Evolutionary conservation across 2,113 vertebrate genomes (phyloP).

Genomic region (Petrocephalus zakoni): DNA sequence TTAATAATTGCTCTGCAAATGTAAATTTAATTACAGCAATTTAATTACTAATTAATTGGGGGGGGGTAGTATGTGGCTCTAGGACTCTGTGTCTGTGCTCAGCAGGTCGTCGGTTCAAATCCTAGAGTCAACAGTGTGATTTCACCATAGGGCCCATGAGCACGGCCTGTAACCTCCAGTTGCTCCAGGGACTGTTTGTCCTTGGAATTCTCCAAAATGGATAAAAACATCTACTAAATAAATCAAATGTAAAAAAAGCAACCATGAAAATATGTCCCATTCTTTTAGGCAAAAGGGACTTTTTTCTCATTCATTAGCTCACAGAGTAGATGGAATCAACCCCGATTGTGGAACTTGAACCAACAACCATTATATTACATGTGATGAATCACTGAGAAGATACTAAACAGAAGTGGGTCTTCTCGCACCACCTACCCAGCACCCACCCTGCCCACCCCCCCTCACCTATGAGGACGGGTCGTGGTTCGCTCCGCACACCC

Average conservation of each 20-base stretch:
- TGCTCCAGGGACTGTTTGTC: not conserved
- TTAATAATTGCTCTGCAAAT: not conserved
- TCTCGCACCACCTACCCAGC: not conserved
- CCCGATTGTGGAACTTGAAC: not conserved
- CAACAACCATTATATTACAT: not conserved
- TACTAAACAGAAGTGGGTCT: not conserved
- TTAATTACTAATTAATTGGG: not conserved
- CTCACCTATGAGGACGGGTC: slow-evolving; percentile 85
- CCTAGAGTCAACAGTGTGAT: not conserved
- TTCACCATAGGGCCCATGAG: not conserved
- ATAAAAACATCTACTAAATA: not conserved
- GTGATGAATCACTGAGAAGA: not conserved
- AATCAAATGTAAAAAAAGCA: not conserved
- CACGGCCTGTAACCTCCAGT: not conserved
- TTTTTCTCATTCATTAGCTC: not conserved
- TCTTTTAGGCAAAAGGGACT: not conserved
- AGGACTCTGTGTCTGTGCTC: not conserved
- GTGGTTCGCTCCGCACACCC: slow-evolving; percentile 85
- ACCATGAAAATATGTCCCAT: not conserved
- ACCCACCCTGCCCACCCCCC: not conserved
- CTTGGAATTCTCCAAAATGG: not conserved
- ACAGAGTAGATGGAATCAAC: not conserved
- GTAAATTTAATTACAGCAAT: not conserved
- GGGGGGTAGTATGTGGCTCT: not conserved
- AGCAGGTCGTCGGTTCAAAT: not conserved